These are phyloP conservation scores for Seira musarum DNA, from an alignment of 2,888 invertebrate species.

Conservation along the genomic window DNA sequence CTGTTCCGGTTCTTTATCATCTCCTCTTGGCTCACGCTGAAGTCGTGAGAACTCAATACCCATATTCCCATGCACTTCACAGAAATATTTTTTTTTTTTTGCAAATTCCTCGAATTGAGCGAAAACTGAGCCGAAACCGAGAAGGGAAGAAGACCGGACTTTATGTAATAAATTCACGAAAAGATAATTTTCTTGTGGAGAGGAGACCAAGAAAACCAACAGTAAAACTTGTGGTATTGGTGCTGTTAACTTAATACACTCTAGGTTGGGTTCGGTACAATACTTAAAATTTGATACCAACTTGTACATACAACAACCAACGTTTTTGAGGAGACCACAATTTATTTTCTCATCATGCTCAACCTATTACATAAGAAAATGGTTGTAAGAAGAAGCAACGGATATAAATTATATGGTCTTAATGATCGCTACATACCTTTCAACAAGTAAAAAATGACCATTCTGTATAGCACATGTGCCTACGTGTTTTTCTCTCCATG, in stretches of 20 bases:
- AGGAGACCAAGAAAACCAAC: too few species aligned
- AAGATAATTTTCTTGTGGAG: conserved; percentile 18
- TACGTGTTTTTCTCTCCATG: conserved; percentile 19
- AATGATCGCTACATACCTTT: conserved; percentile 29
- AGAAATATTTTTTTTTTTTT: conserved; percentile 15
- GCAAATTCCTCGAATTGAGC: conserved; percentile 12
- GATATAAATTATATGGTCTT: not conserved
- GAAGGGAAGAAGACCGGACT: not conserved
- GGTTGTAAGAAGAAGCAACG: not conserved
- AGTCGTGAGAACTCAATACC: conserved; percentile 41
- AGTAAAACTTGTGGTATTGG: too few species aligned
- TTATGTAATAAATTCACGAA: not conserved
- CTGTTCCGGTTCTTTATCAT: conserved; percentile 47
- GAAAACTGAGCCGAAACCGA: conserved; percentile 1
- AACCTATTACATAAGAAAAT: not conserved
- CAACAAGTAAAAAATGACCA: conserved; percentile 29
- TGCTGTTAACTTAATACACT: too few species aligned
- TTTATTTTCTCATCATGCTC: conserved; percentile 15
- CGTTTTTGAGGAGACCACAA: too few species aligned
- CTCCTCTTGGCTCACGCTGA: too few species aligned
- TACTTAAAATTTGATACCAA: conserved; percentile 16
- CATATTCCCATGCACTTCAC: conserved; percentile 33
- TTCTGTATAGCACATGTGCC: not conserved
- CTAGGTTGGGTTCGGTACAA: conserved; percentile 12
- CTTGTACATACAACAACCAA: not conserved